These are phyloP conservation scores for Galleria mellonella DNA, from an alignment of 1,140 invertebrate genomes.

Conservation along the genomic window DNA sequence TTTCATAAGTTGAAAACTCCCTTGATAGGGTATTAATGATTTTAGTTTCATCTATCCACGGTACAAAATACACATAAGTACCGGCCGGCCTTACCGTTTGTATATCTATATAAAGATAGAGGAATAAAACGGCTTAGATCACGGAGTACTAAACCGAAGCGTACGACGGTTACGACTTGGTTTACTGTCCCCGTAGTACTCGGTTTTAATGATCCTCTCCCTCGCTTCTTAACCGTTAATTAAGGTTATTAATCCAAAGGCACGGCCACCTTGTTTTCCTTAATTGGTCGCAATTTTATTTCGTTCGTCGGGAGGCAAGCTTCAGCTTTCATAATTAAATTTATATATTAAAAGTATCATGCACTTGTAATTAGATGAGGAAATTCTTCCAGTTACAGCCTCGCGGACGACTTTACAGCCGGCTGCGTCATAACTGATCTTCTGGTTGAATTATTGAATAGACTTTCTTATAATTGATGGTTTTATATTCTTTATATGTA, in stretches of 20 bases:
- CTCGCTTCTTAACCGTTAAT: conserved; percentile 41
- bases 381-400: conserved; percentile 9
- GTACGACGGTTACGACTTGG: conserved; percentile 1
- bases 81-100: too few species aligned
- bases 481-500: too few species aligned
- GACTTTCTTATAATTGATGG: too few species aligned
- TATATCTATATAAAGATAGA: too few species aligned
- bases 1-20: too few species aligned
- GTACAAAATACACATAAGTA: too few species aligned
- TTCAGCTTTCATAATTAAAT: conserved; percentile 43
- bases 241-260: conserved; percentile 66
- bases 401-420: not conserved
- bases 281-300: conserved; percentile 68
- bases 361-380: conserved; percentile 8
- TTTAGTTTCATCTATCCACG: too few species aligned
- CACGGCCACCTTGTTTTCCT: conserved; percentile 62
- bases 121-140: not conserved
- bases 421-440: too few species aligned
- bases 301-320: conserved; percentile 32
- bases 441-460: too few species aligned
- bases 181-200: conserved; percentile 1
- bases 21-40: too few species aligned
- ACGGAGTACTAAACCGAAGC: not conserved
- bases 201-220: conserved; percentile 2
- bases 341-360: conserved; percentile 17